Evolutionary conservation across 2,888 invertebrate species (phyloP).

Genomic region (Andrena dorsata): DNA sequence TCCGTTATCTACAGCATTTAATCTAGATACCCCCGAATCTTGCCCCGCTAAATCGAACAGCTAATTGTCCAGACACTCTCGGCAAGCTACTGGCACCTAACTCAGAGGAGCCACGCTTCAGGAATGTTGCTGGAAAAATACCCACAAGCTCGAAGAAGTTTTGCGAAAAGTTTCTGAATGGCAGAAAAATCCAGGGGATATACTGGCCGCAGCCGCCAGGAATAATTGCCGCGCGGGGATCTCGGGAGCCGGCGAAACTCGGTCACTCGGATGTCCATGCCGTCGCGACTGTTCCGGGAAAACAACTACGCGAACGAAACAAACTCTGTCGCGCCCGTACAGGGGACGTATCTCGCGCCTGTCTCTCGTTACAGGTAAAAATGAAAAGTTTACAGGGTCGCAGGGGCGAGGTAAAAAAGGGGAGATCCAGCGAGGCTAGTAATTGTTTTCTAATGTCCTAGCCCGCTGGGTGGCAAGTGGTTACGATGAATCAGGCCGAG

Average conservation of each 20-base stretch:
- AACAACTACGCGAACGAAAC: not conserved
- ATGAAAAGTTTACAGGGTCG: not conserved
- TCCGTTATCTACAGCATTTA: not conserved
- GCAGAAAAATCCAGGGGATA: slow-evolving; percentile 26
- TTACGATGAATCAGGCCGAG: not conserved
- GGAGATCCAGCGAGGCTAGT: not conserved
- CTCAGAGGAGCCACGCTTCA: not conserved
- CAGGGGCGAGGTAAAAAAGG: not conserved
- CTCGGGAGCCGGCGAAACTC: slow-evolving; percentile 7
- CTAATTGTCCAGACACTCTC: not conserved
- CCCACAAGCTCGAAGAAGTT: not conserved
- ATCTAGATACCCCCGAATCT: not conserved
- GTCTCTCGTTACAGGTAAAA: not conserved
- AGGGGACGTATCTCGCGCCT: too few species aligned
- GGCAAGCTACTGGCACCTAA: not conserved
- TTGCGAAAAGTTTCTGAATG: not conserved
- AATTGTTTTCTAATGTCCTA: not conserved
- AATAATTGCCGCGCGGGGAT: slow-evolving; percentile 18
- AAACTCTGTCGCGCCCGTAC: not conserved
- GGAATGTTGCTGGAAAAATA: not conserved
- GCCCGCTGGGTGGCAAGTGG: not conserved
- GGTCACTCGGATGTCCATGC: not conserved
- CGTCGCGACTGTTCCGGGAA: slow-evolving; percentile 18
- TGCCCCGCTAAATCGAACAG: not conserved
- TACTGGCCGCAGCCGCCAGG: not conserved